phyloP scores from a whole-genome alignment of 2,113 vertebrate species.

The Phalacrocorax brasilianus region DNA sequence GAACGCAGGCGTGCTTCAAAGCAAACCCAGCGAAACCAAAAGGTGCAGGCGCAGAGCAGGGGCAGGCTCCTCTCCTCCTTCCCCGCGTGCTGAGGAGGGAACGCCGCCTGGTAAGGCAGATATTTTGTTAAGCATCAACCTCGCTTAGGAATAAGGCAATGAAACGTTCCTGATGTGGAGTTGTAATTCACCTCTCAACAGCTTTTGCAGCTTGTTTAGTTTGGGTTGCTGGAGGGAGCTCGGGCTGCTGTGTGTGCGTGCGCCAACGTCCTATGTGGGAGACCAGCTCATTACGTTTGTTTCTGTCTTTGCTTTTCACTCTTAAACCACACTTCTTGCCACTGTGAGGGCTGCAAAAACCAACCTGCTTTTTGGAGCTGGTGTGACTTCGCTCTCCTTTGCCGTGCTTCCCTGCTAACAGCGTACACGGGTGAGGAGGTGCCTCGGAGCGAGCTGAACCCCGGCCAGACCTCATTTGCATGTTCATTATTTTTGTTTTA shows the following conservation, averaged over 20 bases:
- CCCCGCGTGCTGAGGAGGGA: background rate
- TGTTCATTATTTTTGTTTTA: background rate
- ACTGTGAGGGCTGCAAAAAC: background rate
- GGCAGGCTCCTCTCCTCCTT: background rate
- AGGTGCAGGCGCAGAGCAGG: background rate
- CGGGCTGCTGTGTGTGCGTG: background rate
- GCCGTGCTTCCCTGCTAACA: fast-evolving
- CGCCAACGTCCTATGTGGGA: fast-evolving
- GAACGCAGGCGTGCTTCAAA: fast-evolving
- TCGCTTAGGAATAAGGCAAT: background rate
- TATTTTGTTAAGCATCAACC: background rate
- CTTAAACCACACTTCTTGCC: background rate
- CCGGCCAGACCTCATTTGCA: fast-evolving
- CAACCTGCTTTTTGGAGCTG: background rate
- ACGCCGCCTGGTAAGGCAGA: background rate
- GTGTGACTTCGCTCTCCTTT: background rate
- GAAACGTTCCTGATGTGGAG: background rate
- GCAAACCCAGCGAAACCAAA: background rate
- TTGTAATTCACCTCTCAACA: background rate
- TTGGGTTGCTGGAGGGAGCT: background rate
- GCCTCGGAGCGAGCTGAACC: background rate
- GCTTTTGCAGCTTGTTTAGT: background rate
- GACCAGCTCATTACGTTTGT: background rate
- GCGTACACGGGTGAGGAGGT: fast-evolving
- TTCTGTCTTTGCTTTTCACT: background rate